Base-by-base conservation (phyloP, 2,888 invertebrate species). In the Pyralis farinalis region DNA sequence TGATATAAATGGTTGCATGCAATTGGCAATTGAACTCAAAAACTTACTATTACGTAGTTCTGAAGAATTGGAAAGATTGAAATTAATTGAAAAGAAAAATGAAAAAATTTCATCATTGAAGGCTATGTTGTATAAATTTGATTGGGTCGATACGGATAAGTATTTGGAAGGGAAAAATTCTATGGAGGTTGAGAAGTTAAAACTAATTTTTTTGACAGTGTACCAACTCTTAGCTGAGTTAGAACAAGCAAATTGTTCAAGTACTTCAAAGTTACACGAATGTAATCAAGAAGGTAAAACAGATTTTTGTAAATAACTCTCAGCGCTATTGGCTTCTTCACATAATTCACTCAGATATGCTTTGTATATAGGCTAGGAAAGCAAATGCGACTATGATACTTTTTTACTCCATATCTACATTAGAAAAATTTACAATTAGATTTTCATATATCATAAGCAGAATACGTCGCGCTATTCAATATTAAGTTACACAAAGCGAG, bases 211-310 rank as follows among this genome's bases (percentile, higher is more conserved):
- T 43, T 55, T 70, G 35, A 60, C 60, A 12, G 53, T 49, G 22
- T 70, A 64, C 52, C 72, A 76, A 51, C 53, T 77, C 12, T 46
- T 71, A 44, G 52, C 53, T 33, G 61, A 63, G 43, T 51, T 74
- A 53, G 46, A 58, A 40, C 49, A 62, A 48, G 42, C 51, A 42
- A 51, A 49, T 44, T 43, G 30, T 40, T 38, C 40, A 47, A 45
- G 49, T 20, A 39, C 42, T 36, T 12, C 37, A 41, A 47, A 44
- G 44, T 37, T 45, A 16, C 3, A 16, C 5, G 20, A 21, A 16
- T n/a, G 10, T 37, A 39, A 38, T 34, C 20, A 46, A 37, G 45
- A 63, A 72, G 66, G 66, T 70, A 72, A 68, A 51, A 43, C 20
- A 8, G 42, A 37, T 28, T 46, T 25, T 2, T 38, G 37, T 46